Percentiles rank a stretch among this genome's conserved stretches.
These are phyloP conservation scores for Drosophila infuscata DNA, from an alignment of 2,888 invertebrate species.

Conservation along the genomic window DNA sequence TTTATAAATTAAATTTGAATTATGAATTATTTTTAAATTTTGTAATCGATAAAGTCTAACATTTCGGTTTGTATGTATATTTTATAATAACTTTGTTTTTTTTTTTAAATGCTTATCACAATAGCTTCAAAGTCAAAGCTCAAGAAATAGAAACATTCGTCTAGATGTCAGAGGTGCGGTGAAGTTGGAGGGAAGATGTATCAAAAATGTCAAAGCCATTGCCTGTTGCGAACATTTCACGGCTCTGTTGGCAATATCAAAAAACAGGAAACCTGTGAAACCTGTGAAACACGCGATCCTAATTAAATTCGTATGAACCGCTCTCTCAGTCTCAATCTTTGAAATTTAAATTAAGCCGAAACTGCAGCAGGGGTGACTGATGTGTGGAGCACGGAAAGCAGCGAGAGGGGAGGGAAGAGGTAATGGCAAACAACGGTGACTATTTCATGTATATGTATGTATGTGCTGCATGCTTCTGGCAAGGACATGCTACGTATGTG, in stretches of 20 bases:
- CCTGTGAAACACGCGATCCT: constrained; percentile 72
- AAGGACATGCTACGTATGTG: constrained; percentile 55
- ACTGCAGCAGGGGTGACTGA: constrained; percentile 3
- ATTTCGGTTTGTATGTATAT: not conserved
- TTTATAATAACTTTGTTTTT: not conserved
- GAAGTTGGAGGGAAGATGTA: not conserved
- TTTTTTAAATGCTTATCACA: not conserved
- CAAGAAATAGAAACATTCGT: not conserved
- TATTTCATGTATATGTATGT: not conserved
- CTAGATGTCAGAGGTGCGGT: not conserved
- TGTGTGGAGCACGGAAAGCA: not conserved
- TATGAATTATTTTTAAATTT: not conserved
- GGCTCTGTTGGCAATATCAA: constrained; percentile 50
- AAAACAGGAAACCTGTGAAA: constrained; percentile 70
- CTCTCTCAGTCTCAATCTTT: constrained; percentile 42
- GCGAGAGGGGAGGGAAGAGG: not conserved
- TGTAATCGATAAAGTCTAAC: not conserved
- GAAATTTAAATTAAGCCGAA: constrained; percentile 56
- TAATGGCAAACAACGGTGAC: constrained; percentile 44
- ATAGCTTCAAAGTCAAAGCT: constrained; percentile 24
- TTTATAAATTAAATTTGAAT: not conserved
- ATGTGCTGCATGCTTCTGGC: constrained; percentile 19
- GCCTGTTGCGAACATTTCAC: constrained; percentile 55
- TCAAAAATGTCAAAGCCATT: constrained; percentile 52
- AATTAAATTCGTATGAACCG: constrained; percentile 70